Conservation (phyloP, 2,888 invertebrate genomes). For the Hipparchia sbordonii region DNA sequence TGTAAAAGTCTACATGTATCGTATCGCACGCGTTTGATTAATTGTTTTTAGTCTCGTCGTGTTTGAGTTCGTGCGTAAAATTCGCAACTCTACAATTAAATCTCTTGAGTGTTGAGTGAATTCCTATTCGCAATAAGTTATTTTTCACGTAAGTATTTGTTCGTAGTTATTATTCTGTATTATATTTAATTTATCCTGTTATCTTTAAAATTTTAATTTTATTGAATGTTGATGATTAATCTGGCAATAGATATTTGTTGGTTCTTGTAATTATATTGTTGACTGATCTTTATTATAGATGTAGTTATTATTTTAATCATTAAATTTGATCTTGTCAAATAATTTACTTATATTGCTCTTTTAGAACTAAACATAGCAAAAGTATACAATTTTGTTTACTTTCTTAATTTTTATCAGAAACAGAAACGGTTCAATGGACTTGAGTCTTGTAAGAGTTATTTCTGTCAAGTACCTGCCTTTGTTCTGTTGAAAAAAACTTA, state of each 20-base stretch:
- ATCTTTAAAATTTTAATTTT: not conserved
- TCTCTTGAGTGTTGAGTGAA: slow-evolving; percentile 21
- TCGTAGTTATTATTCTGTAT: not conserved
- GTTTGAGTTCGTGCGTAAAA: slow-evolving; percentile 30
- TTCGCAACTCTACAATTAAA: slow-evolving; percentile 17
- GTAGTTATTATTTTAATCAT: too few relatives aligned
- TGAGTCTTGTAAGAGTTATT: too few relatives aligned
- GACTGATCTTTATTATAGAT: too few relatives aligned
- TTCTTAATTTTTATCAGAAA: too few relatives aligned
- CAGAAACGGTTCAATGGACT: too few relatives aligned
- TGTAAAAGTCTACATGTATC: slow-evolving; percentile 28
- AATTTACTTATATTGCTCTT: too few relatives aligned
- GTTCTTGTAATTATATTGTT: too few relatives aligned
- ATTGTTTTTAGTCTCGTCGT: slow-evolving; percentile 31
- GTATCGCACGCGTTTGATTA: slow-evolving; percentile 28
- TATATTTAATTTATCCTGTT: not conserved
- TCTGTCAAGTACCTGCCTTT: too few relatives aligned
- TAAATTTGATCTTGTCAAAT: too few relatives aligned
- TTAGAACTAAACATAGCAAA: too few relatives aligned
- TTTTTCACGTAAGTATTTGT: slow-evolving; percentile 5
- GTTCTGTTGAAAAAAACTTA: too few relatives aligned
- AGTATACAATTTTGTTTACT: too few relatives aligned
- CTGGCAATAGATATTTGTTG: not conserved
- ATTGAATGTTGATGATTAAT: not conserved
- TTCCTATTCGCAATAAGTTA: not conserved